Conservation (phyloP, 30 jellyfish, hydroid and myxozoan genomes). For the Aurelia sp. region DNA sequence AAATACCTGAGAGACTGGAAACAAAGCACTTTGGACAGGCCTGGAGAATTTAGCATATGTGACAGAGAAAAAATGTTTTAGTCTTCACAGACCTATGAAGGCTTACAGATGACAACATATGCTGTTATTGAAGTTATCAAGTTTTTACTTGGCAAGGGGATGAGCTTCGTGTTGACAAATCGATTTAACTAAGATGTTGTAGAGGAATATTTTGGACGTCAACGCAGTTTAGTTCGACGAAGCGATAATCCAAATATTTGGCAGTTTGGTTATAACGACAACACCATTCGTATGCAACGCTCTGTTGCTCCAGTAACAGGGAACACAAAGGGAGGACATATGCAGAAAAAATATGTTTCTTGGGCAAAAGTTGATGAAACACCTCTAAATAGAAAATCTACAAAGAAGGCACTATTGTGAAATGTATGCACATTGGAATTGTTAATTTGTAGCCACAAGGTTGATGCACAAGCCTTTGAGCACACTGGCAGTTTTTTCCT, state of each 20-base stretch:
- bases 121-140: slow-evolving; percentile 50
- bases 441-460: neutral
- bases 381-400: neutral
- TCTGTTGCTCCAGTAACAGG: slow-evolving; percentile 43
- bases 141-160: slow-evolving; percentile 38
- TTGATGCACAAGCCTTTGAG: neutral
- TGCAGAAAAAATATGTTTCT: slow-evolving; percentile 28
- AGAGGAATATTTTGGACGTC: slow-evolving; percentile 63
- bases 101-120: slow-evolving; percentile 42
- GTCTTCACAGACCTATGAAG: slow-evolving; percentile 70
- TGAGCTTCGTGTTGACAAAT: slow-evolving; percentile 34
- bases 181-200: slow-evolving; percentile 61
- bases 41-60: slow-evolving; percentile 26
- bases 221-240: slow-evolving; percentile 44
- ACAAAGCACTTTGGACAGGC: slow-evolving; percentile 32
- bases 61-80: slow-evolving; percentile 61
- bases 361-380: slow-evolving; percentile 20
- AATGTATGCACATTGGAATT: neutral
- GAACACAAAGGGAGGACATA: slow-evolving; percentile 57
- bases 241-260: slow-evolving; percentile 65
- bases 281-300: slow-evolving; percentile 13
- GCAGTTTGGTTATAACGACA: slow-evolving; percentile 38
- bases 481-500: no score
- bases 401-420: neutral
- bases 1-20: slow-evolving; percentile 56